A percentile compares a stretch with the other conserved stretches of the same genome.
Conservation (phyloP, 1,140 invertebrate species). For the Andricus grossulariae region DNA sequence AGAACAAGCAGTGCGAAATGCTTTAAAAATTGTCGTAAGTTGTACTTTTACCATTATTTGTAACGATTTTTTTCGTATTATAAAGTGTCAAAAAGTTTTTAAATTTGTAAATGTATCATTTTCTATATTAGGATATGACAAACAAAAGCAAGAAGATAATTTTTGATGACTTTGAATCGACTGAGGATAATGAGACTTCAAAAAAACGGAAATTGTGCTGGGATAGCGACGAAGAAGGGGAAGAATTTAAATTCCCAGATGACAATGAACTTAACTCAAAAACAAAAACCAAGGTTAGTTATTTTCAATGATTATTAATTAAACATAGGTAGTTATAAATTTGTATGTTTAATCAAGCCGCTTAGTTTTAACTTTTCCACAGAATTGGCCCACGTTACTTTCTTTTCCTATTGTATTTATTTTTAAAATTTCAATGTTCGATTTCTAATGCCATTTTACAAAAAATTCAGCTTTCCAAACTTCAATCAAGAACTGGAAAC, state of each 20-base stretch:
- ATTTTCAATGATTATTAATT: background rate
- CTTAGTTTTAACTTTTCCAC: background rate
- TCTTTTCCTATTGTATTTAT: background rate
- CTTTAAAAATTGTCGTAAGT: conserved; percentile 76
- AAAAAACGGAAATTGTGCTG: conserved; percentile 67
- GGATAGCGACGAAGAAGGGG: conserved; percentile 72
- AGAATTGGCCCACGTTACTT: background rate
- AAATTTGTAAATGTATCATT: conserved; percentile 36
- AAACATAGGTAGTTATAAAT: background rate
- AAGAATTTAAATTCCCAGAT: conserved; percentile 76
- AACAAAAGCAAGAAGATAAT: conserved; percentile 77
- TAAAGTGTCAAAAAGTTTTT: no score
- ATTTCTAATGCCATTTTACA: background rate
- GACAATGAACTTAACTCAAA: conserved; percentile 54
- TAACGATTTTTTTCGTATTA: background rate
- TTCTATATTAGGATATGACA: conserved; percentile 72
- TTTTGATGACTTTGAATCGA: conserved; percentile 72
- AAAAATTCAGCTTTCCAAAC: conserved; percentile 39
- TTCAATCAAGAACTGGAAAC: conserved; percentile 68
- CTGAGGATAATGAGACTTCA: conserved; percentile 56
- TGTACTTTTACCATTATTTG: conserved; percentile 11
- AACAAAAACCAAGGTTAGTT: conserved; percentile 45
- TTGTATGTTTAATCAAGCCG: background rate
- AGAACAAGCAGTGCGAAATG: conserved; percentile 77
- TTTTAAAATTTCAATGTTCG: background rate